These are phyloP conservation scores for Eleutherodactylus coqui DNA, from an alignment of 2,797 vertebrate species.

Conservation along the genomic window DNA sequence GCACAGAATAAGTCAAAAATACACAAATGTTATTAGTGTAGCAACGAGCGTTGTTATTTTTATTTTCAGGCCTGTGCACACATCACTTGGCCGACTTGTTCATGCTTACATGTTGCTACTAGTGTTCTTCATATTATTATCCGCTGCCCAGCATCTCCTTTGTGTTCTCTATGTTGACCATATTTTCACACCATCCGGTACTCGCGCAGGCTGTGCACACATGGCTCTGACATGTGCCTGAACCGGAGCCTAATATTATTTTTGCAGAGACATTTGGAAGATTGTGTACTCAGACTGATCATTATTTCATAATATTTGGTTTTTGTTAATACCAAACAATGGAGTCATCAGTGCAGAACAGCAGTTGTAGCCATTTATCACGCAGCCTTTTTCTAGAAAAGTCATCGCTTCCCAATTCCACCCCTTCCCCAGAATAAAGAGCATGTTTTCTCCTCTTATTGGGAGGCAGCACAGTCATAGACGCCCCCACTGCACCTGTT, in stretches of 20 bases:
- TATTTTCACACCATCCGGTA: not conserved
- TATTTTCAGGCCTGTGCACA: too few species aligned
- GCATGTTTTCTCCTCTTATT: conserved; percentile 30
- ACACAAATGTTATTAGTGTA: too few species aligned
- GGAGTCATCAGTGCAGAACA: not conserved
- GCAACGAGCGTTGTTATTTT: too few species aligned
- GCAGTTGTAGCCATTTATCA: conserved; percentile 4
- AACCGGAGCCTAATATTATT: not conserved
- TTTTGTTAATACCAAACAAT: conserved; percentile 9
- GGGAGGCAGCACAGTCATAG: not conserved
- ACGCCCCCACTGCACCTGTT: conserved; percentile 22
- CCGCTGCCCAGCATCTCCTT: too few species aligned
- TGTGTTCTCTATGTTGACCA: too few species aligned
- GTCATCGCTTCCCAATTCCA: not conserved
- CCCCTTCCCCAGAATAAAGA: not conserved
- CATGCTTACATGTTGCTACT: too few species aligned
- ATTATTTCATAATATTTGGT: not conserved
- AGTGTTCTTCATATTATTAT: too few species aligned
- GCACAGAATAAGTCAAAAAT: too few species aligned
- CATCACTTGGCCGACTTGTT: too few species aligned
- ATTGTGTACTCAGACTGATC: not conserved
- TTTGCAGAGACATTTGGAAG: not conserved
- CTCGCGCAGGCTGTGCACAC: not conserved
- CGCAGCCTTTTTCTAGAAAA: not conserved
- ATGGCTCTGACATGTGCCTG: not conserved